Evolutionary conservation across 2,113 vertebrate species (phyloP).

Genomic region (Colossoma macropomum): DNA sequence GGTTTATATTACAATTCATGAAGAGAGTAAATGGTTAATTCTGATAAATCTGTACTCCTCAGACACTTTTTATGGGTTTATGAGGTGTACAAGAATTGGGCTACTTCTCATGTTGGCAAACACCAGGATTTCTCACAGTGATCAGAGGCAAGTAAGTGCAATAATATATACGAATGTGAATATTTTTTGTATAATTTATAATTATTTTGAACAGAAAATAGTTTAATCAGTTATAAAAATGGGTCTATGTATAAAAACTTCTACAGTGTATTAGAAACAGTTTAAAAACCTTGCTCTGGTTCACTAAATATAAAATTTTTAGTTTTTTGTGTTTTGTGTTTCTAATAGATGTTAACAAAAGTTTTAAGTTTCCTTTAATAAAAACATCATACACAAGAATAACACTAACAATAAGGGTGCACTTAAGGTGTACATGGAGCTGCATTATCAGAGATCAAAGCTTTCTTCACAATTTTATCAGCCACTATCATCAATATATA

Average conservation of each 20-base stretch:
- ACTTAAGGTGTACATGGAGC: not conserved
- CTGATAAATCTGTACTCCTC: constrained; percentile 33
- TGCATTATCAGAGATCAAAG: constrained; percentile 60
- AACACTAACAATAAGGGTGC: constrained; percentile 6
- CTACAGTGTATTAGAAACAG: not conserved
- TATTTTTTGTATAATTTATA: not conserved
- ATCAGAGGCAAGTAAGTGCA: not conserved
- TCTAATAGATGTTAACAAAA: not conserved
- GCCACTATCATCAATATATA: constrained; percentile 63
- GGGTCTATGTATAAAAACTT: not conserved
- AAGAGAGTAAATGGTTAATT: constrained; percentile 59
- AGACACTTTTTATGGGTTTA: constrained; percentile 43
- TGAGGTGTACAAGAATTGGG: constrained; percentile 23
- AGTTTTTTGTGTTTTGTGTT: not conserved
- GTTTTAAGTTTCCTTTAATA: not conserved
- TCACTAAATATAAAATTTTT: not conserved
- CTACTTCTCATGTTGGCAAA: not conserved
- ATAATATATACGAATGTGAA: not conserved
- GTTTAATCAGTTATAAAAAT: too few relatives aligned
- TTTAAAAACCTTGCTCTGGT: too few relatives aligned
- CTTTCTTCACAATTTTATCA: constrained; percentile 54
- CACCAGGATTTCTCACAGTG: not conserved
- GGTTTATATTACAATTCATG: constrained; percentile 44
- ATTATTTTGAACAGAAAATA: too few relatives aligned
- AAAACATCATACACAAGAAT: constrained; percentile 34